Base-by-base conservation (phyloP, 2,113 vertebrate genomes). In the Gopherus flavomarginatus region DNA sequence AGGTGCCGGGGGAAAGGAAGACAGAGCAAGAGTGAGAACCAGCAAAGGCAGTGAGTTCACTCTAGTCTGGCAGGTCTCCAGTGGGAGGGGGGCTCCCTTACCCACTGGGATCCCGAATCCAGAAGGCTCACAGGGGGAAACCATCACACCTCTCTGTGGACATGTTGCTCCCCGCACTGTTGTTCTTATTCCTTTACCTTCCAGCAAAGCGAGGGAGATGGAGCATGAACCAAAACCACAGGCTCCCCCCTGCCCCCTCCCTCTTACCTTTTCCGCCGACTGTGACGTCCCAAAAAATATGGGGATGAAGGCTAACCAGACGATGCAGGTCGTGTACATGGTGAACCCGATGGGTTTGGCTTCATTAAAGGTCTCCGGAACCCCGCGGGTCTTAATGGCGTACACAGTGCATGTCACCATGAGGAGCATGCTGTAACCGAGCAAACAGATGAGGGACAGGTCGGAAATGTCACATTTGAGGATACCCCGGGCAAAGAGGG, bases 321-420 rank as follows among this genome's bases (percentile, higher is more conserved):
- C 99, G 50, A 99, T 99, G 97, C 99, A 99, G 94, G 99, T 99
- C 89, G 99, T 99, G 98, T 99, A 99, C 99, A 99, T 99, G 98
- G 99, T 99, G 98, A 99, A 99, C 97, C 99, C 99, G 4, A 99
- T 99, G 96, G 99, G 99, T 98, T 99, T 99, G 98, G 99, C 99
- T 98, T 99, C 99, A 0, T 99, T 99, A 98, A 99, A 99, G 87
- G 99, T 99, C 98, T 99, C 99, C 0, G 99, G 99, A 93, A 99
- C 99, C 7, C 99, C 99, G 0, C 99, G 98, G 10, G 99, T 99
- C 98, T 99, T 99, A 98, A 99, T 99, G 95, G 99, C 99, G 0
- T 99, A 99, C 91, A 99, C 99, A 35, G 99, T 99, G 97, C 99
- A 99, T 50, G 99, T 99, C 97, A 99, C 99, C 99, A 99, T 99